Evolutionary conservation across 2,113 vertebrate species (phyloP).

Genomic region (Ceyx margarethae): DNA sequence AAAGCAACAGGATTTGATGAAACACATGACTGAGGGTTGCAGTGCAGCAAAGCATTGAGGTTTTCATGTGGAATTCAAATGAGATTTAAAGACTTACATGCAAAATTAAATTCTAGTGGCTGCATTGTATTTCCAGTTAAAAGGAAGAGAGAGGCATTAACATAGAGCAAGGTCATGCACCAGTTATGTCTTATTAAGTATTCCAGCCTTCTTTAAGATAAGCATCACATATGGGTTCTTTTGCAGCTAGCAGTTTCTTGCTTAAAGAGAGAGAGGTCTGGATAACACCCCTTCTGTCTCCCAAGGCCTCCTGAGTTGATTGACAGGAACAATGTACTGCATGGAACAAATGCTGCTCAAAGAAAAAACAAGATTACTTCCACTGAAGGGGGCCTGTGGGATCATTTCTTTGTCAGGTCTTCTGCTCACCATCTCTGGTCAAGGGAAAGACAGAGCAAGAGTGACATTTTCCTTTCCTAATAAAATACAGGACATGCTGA

Average conservation of each 20-base stretch:
- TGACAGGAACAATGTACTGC: conserved; percentile 35
- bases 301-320: conserved; percentile 37
- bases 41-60: neutral
- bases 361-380: neutral
- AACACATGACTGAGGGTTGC: neutral
- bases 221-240: conserved; percentile 58
- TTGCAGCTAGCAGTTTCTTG: conserved; percentile 49
- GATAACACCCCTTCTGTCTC: conserved; percentile 65
- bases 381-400: neutral
- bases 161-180: conserved; percentile 15
- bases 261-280: conserved; percentile 39
- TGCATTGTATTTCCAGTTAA: conserved; percentile 21
- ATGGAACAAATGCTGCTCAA: conserved; percentile 27
- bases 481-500: neutral
- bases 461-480: conserved; percentile 9
- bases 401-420: conserved; percentile 17
- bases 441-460: conserved; percentile 2
- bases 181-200: conserved; percentile 62
- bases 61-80: conserved; percentile 29
- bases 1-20: neutral
- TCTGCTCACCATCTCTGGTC: conserved; percentile 18
- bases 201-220: conserved; percentile 52
- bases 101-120: neutral
- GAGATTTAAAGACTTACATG: neutral
- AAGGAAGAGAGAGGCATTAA: conserved; percentile 23